Evolutionary conservation across 1,140 invertebrate genomes (phyloP).

Genomic region (Neocloeon triangulifer): DNA sequence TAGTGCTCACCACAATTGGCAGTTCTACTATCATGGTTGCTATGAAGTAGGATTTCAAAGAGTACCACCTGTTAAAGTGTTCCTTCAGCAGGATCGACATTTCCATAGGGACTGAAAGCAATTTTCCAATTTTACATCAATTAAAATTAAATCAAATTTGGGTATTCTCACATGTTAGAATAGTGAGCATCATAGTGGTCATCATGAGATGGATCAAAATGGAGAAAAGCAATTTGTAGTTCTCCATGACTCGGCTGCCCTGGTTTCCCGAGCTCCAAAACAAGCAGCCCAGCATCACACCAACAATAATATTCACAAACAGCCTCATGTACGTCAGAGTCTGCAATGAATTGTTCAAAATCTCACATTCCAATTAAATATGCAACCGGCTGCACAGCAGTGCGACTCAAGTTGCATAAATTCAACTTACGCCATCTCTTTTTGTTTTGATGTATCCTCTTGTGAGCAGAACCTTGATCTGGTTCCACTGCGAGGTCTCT

Average conservation of each 20-base stretch:
- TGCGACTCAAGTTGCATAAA: background rate
- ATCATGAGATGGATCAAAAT: slow-evolving; percentile 66
- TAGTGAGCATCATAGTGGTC: slow-evolving; percentile 66
- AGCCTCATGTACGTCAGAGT: slow-evolving; percentile 73
- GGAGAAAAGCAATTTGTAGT: slow-evolving; percentile 60
- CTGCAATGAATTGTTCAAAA: slow-evolving; percentile 30
- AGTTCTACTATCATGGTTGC: slow-evolving; percentile 67
- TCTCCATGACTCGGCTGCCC: slow-evolving; percentile 47
- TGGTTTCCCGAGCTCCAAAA: slow-evolving; percentile 45
- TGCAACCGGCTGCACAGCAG: background rate
- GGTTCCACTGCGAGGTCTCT: slow-evolving; percentile 42
- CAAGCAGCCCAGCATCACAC: slow-evolving; percentile 45
- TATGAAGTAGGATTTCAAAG: slow-evolving; percentile 72
- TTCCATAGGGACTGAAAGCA: slow-evolving; percentile 70
- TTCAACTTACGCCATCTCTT: slow-evolving; percentile 41
- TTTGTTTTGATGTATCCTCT: slow-evolving; percentile 46
- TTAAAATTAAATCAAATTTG: background rate
- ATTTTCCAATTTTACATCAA: background rate
- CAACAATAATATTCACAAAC: slow-evolving; percentile 42
- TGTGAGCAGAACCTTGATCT: slow-evolving; percentile 39
- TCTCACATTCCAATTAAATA: slow-evolving; percentile 6
- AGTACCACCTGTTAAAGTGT: slow-evolving; percentile 94
- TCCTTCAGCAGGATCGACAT: slow-evolving; percentile 79
- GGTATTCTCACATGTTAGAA: slow-evolving; percentile 46
- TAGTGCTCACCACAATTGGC: slow-evolving; percentile 37